A percentile compares a stretch with the other conserved stretches of the same genome.
Evolutionary conservation across 92 coral and sea anemone species (phyloP).

Genomic region (Montipora capitata): DNA sequence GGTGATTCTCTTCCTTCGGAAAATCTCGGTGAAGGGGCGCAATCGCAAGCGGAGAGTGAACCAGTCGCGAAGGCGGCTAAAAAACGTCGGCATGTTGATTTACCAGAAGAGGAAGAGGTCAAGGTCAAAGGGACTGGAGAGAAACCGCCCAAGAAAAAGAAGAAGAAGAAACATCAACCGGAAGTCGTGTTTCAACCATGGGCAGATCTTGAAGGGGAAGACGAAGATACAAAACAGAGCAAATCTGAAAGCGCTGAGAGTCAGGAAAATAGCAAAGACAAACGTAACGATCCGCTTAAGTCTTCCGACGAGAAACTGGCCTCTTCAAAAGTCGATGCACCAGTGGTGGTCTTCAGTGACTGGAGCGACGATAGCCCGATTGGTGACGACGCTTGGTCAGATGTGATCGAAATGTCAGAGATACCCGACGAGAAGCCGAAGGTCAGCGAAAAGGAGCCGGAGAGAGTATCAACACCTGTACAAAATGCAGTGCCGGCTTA

Average conservation of each 20-base stretch:
- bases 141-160: constrained; percentile 90
- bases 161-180: constrained; percentile 88
- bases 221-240: constrained; percentile 41
- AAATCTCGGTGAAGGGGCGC: constrained; percentile 28
- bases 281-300: constrained; percentile 34
- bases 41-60: constrained; percentile 27
- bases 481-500: constrained; percentile 77
- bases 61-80: constrained; percentile 67
- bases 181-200: constrained; percentile 93
- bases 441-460: not conserved
- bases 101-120: constrained; percentile 70
- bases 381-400: constrained; percentile 87
- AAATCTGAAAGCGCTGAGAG: constrained; percentile 24
- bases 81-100: constrained; percentile 72
- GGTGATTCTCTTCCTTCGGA: constrained; percentile 40
- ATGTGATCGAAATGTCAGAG: constrained; percentile 73
- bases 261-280: constrained; percentile 28
- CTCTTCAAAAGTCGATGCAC: constrained; percentile 30
- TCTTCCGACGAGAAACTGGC: constrained; percentile 24
- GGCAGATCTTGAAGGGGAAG: constrained; percentile 93
- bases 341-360: constrained; percentile 87
- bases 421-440: constrained; percentile 70
- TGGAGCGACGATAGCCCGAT: constrained; percentile 98
- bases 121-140: constrained; percentile 76
- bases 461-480: constrained; percentile 35